These are phyloP conservation scores for Schizopygopsis malacanthus DNA, from an alignment of 2,797 vertebrate genomes.

Conservation along the genomic window DNA sequence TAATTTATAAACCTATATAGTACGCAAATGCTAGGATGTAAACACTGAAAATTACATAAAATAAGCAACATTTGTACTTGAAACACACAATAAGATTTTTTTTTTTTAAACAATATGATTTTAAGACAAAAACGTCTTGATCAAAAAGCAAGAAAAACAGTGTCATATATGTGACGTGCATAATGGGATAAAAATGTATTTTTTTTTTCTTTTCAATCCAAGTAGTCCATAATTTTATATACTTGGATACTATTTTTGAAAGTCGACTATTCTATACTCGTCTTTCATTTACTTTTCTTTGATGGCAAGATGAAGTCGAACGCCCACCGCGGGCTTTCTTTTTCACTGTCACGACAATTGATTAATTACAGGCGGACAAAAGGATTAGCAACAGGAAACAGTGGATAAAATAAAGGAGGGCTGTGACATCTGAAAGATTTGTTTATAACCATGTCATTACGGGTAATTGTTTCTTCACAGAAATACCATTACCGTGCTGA, in stretches of 20 bases:
- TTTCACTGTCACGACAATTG: slow-evolving; percentile 75
- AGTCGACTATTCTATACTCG: slow-evolving; percentile 62
- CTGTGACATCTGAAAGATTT: slow-evolving; percentile 84
- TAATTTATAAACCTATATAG: background rate
- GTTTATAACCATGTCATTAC: slow-evolving; percentile 85
- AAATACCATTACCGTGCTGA: slow-evolving; percentile 79
- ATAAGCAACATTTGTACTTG: background rate
- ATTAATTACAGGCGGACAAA: slow-evolving; percentile 75
- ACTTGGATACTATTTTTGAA: slow-evolving; percentile 67
- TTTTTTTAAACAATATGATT: background rate
- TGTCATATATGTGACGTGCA: slow-evolving; percentile 42
- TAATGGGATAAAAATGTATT: slow-evolving; percentile 34
- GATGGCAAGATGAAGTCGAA: slow-evolving; percentile 74
- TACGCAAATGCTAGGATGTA: background rate
- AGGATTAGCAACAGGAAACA: slow-evolving; percentile 77
- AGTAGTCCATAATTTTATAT: slow-evolving; percentile 58
- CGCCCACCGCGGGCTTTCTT: slow-evolving; percentile 71
- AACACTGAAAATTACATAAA: background rate
- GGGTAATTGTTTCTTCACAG: slow-evolving; percentile 84
- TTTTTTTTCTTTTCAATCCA: slow-evolving; percentile 41
- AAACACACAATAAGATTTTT: background rate
- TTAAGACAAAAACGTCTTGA: background rate
- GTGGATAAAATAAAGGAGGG: slow-evolving; percentile 75
- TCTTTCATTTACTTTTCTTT: slow-evolving; percentile 72
- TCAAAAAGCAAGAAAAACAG: background rate